Percentiles rank a stretch among this genome's conserved stretches.
Evolutionary conservation across 2,113 vertebrate genomes (phyloP).

Genomic region (Heterotis niloticus): DNA sequence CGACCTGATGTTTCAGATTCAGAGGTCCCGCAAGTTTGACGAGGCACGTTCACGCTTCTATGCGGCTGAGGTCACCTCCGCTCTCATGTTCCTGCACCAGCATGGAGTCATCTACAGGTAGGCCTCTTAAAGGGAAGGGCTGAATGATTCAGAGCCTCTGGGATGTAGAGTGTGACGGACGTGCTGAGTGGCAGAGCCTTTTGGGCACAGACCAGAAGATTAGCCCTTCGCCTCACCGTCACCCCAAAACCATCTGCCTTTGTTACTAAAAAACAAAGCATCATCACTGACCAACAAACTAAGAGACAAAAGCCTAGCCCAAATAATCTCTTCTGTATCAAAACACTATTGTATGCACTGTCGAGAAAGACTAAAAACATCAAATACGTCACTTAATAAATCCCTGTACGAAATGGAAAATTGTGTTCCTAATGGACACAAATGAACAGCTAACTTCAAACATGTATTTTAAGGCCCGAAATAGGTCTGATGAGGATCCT

Average conservation of each 20-base stretch:
- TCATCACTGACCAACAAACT: constrained; percentile 46
- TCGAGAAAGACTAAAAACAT: constrained; percentile 27
- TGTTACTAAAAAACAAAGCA: constrained; percentile 47
- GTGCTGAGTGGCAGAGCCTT: neutral
- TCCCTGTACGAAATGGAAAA: neutral
- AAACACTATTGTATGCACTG: constrained; percentile 52
- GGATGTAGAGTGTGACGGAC: neutral
- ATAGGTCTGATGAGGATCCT: constrained; percentile 21
- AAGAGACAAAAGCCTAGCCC: constrained; percentile 33
- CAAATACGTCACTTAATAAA: constrained; percentile 22
- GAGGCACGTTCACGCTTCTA: constrained; percentile 86
- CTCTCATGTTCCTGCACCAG: constrained; percentile 87
- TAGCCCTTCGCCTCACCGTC: neutral
- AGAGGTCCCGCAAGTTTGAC: constrained; percentile 85
- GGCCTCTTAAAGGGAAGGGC: neutral
- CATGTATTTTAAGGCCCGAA: neutral
- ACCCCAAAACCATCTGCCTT: constrained; percentile 13
- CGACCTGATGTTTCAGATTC: constrained; percentile 90
- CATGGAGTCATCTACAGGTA: constrained; percentile 89
- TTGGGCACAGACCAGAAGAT: neutral
- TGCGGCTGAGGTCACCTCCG: constrained; percentile 84
- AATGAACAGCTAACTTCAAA: neutral
- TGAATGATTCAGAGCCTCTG: neutral
- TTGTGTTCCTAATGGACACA: neutral
- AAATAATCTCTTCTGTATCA: constrained; percentile 31